Evolutionary conservation across 2,888 invertebrate genomes (phyloP), one percentile per base, ranked within the genome.

Genomic region (Dolichomitus sp.): DNA sequence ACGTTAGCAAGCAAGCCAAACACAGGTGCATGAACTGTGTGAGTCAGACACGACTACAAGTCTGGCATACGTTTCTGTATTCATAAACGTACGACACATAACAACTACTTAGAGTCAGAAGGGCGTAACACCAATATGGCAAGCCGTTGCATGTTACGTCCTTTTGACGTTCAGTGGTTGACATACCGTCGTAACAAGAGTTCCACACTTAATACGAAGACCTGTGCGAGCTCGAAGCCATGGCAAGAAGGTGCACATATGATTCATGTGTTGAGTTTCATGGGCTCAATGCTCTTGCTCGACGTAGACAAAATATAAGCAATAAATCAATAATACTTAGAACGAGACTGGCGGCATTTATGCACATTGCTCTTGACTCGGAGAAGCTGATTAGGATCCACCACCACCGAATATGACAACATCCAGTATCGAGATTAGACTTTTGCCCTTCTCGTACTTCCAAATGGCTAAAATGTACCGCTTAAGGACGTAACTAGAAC

Each of bases 251-350:
- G 37, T 12, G 5, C n/a, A 19, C 7, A 45, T 61, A 61, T 33
- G 42, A 74, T 74, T 65, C 42, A 65, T 57, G 68, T 19, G 33
- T 42, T 17, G 68, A 23, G 65, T n/a, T 37, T 45, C 78, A 57
- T 40, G 61, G 23, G 30, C 42, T 59, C 74, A 65, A 76, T 17
- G 72, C 33, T 11, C 54, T 61, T 14, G 72, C 9, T 48, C 48
- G 59, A 19, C 73, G 90, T 89, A 92, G 91, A 91, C 91, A 89
- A 91, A 92, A 92, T 90, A 92, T 89, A 87, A 88, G 86, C 87
- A 85, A 86, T 84, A 77, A 87, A 84, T 76, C 75, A 87, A 89
- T 87, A 88, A 89, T 90, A 90, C 89, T 87, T 77, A 74, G 87
- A 91, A 78, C 45, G 45, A 88, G 63, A 9, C 48, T 27, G n/a